phyloP scores from a whole-genome alignment of 2,113 vertebrate genomes.

The Muntiacus reevesi region DNA sequence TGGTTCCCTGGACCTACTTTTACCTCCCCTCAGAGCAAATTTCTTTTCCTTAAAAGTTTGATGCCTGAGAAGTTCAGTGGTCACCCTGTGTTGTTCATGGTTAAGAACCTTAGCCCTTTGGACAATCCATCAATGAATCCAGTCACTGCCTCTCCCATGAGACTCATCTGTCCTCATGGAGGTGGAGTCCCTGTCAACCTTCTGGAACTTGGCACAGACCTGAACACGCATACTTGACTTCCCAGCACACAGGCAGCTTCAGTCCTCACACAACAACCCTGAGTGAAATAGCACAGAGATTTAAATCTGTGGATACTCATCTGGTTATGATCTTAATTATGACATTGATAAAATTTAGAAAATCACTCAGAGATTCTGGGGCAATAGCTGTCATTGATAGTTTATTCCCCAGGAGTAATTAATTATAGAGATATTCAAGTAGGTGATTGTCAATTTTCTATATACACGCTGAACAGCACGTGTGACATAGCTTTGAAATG shows the following conservation, averaged over 20 bases:
- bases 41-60: background rate
- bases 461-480: background rate
- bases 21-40: background rate
- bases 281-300: background rate
- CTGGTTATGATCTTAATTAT: background rate
- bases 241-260: background rate
- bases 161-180: background rate
- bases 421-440: slow-evolving; percentile 10
- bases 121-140: background rate
- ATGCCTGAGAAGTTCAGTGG: background rate
- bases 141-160: background rate
- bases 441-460: background rate
- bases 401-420: background rate
- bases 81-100: background rate
- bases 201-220: background rate
- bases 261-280: background rate
- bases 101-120: background rate
- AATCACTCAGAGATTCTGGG: background rate
- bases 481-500: slow-evolving; percentile 15
- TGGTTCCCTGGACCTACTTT: background rate
- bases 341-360: background rate
- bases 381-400: background rate
- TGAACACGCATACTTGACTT: background rate
- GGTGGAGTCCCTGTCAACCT: background rate
- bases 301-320: background rate